Evolutionary conservation across 2,113 vertebrate genomes (phyloP).

Genomic region (Picathartes gymnocephalus): DNA sequence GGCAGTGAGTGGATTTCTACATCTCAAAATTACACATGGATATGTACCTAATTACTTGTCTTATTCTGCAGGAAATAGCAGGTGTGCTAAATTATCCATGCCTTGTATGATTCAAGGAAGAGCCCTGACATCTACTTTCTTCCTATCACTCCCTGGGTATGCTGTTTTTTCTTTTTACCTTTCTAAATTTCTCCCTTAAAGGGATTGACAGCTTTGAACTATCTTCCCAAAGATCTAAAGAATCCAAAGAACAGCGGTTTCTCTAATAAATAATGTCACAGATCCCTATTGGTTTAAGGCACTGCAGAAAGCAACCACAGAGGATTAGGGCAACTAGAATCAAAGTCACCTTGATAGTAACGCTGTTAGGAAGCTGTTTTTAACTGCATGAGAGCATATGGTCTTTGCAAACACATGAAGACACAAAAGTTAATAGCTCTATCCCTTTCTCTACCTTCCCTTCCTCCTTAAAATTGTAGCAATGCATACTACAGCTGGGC

Average conservation of each 20-base stretch:
- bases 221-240: slow-evolving; percentile 16
- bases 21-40: slow-evolving; percentile 16
- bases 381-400: background rate
- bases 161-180: slow-evolving; percentile 2
- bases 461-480: background rate
- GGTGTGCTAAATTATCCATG: slow-evolving; percentile 26
- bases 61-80: slow-evolving; percentile 4
- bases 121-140: slow-evolving; percentile 26
- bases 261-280: slow-evolving; percentile 26
- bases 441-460: background rate
- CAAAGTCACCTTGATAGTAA: slow-evolving; percentile 31
- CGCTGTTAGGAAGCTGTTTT: background rate
- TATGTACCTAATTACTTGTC: slow-evolving; percentile 11
- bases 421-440: background rate
- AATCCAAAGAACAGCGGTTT: background rate
- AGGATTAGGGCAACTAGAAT: background rate
- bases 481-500: background rate
- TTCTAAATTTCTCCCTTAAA: slow-evolving; percentile 8
- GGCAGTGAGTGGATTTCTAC: background rate
- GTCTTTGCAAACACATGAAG: background rate
- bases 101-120: background rate
- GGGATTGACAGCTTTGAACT: slow-evolving; percentile 37
- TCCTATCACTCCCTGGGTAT: background rate
- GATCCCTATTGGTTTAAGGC: background rate
- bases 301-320: background rate